A percentile compares a stretch with the other conserved stretches of the same genome.
Evolutionary conservation across 2,113 vertebrate genomes (phyloP).

Genomic region (Microtus pennsylvanicus): DNA sequence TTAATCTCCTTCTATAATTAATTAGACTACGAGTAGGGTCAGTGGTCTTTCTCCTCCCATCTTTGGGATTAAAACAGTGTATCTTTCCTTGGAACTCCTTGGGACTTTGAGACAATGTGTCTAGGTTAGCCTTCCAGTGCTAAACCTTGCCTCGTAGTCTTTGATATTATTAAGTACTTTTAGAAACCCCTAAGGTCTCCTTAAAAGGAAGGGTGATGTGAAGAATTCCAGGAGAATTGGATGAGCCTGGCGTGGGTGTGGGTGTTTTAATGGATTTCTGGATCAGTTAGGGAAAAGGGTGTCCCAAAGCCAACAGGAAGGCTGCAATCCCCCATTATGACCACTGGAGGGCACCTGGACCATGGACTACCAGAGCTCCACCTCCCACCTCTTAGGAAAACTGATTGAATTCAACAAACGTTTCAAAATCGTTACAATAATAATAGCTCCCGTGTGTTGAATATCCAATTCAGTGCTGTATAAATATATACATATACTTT

Average conservation of each 20-base stretch:
- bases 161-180: conserved; percentile 18
- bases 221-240: conserved; percentile 49
- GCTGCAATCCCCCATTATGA: not conserved
- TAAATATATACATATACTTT: not conserved
- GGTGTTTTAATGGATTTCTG: not conserved
- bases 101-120: not conserved
- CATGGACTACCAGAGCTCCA: conserved; percentile 47
- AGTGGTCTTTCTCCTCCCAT: not conserved
- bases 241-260: not conserved
- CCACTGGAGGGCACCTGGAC: conserved; percentile 77
- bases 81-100: not conserved
- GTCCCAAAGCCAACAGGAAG: not conserved
- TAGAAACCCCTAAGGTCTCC: not conserved
- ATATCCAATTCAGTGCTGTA: not conserved
- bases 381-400: not conserved
- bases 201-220: conserved; percentile 46
- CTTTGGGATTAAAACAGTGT: not conserved
- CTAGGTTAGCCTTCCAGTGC: not conserved
- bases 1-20: not conserved
- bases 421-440: conserved; percentile 63
- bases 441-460: conserved; percentile 1
- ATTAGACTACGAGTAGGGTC: no score
- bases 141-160: not conserved
- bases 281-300: not conserved
- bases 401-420: conserved; percentile 24